Base-by-base conservation (phyloP, 2,113 vertebrate species). In the Cnemophilus loriae region DNA sequence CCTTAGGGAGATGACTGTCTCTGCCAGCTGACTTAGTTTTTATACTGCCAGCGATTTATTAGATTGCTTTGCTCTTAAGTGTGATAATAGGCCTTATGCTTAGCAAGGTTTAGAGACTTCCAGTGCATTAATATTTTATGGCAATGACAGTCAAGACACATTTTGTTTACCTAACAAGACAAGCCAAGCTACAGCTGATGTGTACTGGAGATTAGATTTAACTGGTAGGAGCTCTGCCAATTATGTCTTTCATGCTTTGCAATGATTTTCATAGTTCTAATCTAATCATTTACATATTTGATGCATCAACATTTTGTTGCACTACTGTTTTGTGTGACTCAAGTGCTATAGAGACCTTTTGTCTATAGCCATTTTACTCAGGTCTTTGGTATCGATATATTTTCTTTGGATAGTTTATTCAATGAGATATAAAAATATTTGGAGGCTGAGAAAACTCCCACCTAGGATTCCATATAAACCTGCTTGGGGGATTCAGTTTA, bases 91-190 rank as follows among this genome's bases (percentile, higher is more conserved):
- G 96, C 98, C 98, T 98, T 98, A 98, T 98, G 98, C 97, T 98
- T 98, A 98, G 98, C 97, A 98, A 98, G 98, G 98, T 98, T 98
- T 98, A 98, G 98, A 98, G 98, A 98, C 98, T 98, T 98, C 97
- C 98, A 98, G 89, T 96, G 97, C 97, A 98, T 98, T 98, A 98
- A 98, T 98, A 98, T 98, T 98, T 98, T 98, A 98, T 98, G 95
- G 92, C 97, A 98, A 97, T 98, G 98, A 98, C 97, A 98, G 97
- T 98, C 96, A 98, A 98, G 97, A 97, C 98, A 98, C 97, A 98
- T 98, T 98, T 98, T 98, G 98, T 98, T 98, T 98, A 98, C 98
- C 98, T 98, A 98, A 98, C 97, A 97, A 98, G 98, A 94, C 98
- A 98, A 98, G 97, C 59, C 97, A 98, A 97, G 93, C 84, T 96